These are phyloP conservation scores for Troides aeacus DNA, from an alignment of 2,888 invertebrate species.

Conservation along the genomic window DNA sequence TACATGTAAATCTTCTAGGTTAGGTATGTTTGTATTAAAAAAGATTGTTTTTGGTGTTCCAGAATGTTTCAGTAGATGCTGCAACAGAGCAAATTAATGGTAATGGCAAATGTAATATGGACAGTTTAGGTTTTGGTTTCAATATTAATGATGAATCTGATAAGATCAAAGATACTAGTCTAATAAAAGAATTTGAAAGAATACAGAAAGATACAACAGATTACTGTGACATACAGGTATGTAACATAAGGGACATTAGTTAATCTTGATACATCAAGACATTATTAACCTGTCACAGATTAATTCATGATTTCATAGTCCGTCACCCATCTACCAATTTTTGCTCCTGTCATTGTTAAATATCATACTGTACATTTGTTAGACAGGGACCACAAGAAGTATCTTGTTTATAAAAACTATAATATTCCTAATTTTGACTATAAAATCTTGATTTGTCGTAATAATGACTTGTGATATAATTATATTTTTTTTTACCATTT, in stretches of 20 bases:
- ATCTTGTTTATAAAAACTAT: too few relatives aligned
- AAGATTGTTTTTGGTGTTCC: conserved; percentile 38
- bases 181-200: conserved; percentile 81
- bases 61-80: conserved; percentile 68
- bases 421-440: too few relatives aligned
- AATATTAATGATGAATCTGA: conserved; percentile 68
- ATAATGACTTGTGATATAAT: too few relatives aligned
- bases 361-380: too few relatives aligned
- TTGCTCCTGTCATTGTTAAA: too few relatives aligned
- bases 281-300: too few relatives aligned
- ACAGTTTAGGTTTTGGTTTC: conserved; percentile 73
- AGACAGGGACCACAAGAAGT: too few relatives aligned
- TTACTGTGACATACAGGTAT: conserved; percentile 74
- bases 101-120: conserved; percentile 65
- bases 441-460: conserved; percentile 7
- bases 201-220: conserved; percentile 81
- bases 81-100: conserved; percentile 68
- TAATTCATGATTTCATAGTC: too few relatives aligned
- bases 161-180: conserved; percentile 66
- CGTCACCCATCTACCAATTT: too few relatives aligned
- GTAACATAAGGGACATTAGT: conserved; percentile 17
- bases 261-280: too few relatives aligned
- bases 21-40: not conserved
- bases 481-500: too few relatives aligned
- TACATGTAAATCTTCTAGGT: too few relatives aligned